These are phyloP conservation scores for Artibeus lituratus DNA, from an alignment of 2,797 vertebrate species.

Conservation along the genomic window DNA sequence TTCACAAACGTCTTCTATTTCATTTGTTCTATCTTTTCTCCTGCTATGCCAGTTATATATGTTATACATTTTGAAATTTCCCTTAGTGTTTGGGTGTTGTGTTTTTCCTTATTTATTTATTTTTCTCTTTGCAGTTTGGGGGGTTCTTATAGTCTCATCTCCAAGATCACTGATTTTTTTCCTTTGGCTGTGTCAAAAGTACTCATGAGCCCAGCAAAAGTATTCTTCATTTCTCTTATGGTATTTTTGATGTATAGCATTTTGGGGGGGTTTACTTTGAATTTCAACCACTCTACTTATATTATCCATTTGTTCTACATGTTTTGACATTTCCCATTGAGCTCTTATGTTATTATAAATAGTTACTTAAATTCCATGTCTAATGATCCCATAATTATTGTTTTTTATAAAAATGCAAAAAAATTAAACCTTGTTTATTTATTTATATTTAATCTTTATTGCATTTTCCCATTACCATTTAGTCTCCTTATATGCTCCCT, in stretches of 20 bases:
- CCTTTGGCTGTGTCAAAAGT: too few species aligned
- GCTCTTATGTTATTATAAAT: neutral
- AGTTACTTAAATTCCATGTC: neutral
- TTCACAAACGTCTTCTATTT: neutral
- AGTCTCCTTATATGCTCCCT: too few species aligned
- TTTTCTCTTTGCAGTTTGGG: neutral
- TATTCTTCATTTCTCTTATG: neutral
- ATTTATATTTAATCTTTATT: too few species aligned
- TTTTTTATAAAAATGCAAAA: too few species aligned
- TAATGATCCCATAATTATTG: neutral
- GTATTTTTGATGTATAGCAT: neutral
- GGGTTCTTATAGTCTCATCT: neutral
- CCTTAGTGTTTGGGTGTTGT: neutral
- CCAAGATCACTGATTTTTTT: neutral
- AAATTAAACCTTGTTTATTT: too few species aligned
- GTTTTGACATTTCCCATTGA: neutral
- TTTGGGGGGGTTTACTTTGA: neutral
- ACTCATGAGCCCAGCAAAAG: neutral
- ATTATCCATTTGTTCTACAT: too few species aligned
- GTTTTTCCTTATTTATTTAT: neutral
- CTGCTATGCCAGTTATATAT: fast-evolving
- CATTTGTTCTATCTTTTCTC: too few species aligned
- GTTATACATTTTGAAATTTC: too few species aligned
- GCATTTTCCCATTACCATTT: too few species aligned
- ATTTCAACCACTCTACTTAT: neutral